Percentiles rank a stretch among this genome's conserved stretches.
Conservation (phyloP, 1,140 invertebrate genomes). For the Drosophila takahashii region DNA sequence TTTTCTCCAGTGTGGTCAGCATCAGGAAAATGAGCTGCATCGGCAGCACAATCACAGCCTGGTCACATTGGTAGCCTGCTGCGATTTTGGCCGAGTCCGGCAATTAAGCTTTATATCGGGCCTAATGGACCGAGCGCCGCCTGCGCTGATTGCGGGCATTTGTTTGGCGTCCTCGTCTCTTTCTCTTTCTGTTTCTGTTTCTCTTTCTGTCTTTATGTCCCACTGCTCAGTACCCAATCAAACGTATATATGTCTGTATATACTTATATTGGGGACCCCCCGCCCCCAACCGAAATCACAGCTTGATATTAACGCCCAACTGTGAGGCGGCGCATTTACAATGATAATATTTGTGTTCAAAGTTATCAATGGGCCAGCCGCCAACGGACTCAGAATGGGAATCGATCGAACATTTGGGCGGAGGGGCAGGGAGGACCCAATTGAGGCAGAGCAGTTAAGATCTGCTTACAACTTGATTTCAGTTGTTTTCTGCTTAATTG, state of each 20-base stretch:
- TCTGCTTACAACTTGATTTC: constrained; percentile 42
- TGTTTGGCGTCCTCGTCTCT: constrained; percentile 61
- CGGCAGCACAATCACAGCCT: constrained; percentile 62
- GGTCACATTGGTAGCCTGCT: constrained; percentile 74
- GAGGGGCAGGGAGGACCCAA: constrained; percentile 2
- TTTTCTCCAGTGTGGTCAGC: constrained; percentile 13
- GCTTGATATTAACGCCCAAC: constrained; percentile 82
- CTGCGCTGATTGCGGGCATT: constrained; percentile 84
- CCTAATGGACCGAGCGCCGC: constrained; percentile 84
- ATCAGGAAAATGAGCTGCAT: constrained; percentile 31
- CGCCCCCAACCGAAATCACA: constrained; percentile 49
- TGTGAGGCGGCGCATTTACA: constrained; percentile 83
- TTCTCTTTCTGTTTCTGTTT: neutral
- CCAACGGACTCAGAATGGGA: constrained; percentile 36
- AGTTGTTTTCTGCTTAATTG: constrained; percentile 42
- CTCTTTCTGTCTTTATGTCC: neutral
- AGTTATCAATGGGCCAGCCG: constrained; percentile 77
- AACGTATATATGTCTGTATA: constrained; percentile 34
- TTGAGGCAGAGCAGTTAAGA: constrained; percentile 17
- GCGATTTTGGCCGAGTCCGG: constrained; percentile 71
- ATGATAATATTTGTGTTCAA: constrained; percentile 82
- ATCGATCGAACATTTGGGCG: constrained; percentile 11
- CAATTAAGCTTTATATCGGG: constrained; percentile 85
- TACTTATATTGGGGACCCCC: constrained; percentile 13
- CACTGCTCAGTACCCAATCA: constrained; percentile 46